These are phyloP conservation scores for Agrypnus murinus DNA, from an alignment of 2,888 invertebrate species.

Conservation along the genomic window DNA sequence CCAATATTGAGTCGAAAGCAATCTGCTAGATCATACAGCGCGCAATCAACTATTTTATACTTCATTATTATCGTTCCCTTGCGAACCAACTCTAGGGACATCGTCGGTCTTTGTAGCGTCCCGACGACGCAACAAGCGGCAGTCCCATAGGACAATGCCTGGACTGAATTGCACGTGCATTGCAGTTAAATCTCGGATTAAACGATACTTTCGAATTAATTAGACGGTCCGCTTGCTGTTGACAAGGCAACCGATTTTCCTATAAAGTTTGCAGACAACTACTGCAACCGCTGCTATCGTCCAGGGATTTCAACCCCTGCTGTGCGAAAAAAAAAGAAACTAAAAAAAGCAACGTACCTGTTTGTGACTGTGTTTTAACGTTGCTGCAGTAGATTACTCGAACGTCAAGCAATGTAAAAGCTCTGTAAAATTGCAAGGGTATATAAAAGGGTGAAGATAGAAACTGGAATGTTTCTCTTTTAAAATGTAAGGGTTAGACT, in stretches of 20 bases:
- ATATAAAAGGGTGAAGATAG: slow-evolving; percentile 19
- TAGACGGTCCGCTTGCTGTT: slow-evolving; percentile 45
- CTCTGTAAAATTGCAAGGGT: slow-evolving; percentile 18
- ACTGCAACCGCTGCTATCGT: neutral
- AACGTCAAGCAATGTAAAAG: slow-evolving; percentile 23
- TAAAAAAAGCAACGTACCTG: slow-evolving; percentile 25
- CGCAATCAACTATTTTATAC: slow-evolving; percentile 66
- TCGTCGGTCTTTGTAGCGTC: slow-evolving; percentile 47
- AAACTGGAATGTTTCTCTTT: slow-evolving; percentile 21
- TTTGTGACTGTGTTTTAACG: slow-evolving; percentile 28
- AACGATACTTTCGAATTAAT: slow-evolving; percentile 55
- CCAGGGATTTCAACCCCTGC: neutral
- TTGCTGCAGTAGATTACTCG: slow-evolving; percentile 28
- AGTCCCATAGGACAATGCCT: slow-evolving; percentile 49
- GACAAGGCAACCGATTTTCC: slow-evolving; percentile 38
- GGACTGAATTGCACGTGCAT: slow-evolving; percentile 46
- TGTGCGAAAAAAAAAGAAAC: neutral
- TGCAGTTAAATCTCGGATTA: slow-evolving; percentile 55
- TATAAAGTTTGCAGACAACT: slow-evolving; percentile 28
- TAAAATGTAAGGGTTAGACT: slow-evolving; percentile 10
- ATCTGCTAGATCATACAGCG: slow-evolving; percentile 65
- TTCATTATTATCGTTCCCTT: slow-evolving; percentile 62
- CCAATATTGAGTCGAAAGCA: slow-evolving; percentile 58
- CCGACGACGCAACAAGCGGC: slow-evolving; percentile 52
- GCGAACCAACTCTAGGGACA: slow-evolving; percentile 46